Evolutionary conservation across 2,113 vertebrate genomes (phyloP).

Genomic region (Neolamprologus variostigma): DNA sequence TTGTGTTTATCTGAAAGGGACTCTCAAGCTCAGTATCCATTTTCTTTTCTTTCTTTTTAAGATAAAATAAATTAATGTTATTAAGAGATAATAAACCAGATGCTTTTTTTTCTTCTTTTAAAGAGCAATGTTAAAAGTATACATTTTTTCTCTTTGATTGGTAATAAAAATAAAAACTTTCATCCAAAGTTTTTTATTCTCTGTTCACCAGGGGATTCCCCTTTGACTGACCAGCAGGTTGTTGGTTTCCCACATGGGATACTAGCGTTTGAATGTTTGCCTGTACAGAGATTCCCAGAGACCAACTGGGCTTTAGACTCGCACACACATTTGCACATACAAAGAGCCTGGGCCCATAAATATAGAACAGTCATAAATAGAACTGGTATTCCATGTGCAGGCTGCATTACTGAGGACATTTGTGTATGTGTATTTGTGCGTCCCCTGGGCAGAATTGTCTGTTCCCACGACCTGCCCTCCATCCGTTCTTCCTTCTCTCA

Average conservation of each 20-base stretch:
- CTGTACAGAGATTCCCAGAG: conserved; percentile 53
- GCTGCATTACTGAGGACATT: conserved; percentile 31
- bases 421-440: conserved; percentile 14
- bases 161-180: not conserved
- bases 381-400: conserved; percentile 34
- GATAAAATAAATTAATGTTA: not conserved
- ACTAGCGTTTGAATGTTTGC: conserved; percentile 6
- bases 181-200: not conserved
- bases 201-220: conserved; percentile 12
- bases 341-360: conserved; percentile 41
- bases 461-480: conserved; percentile 65
- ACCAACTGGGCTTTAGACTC: conserved; percentile 1
- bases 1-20: not conserved
- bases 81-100: not conserved
- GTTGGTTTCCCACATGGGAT: conserved; percentile 41
- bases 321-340: conserved; percentile 1
- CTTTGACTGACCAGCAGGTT: conserved; percentile 12
- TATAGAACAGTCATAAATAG: conserved; percentile 55
- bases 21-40: not conserved
- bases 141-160: not conserved
- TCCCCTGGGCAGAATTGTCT: conserved; percentile 55
- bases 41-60: not conserved
- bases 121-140: not conserved
- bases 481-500: conserved; percentile 29
- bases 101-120: not conserved